These are phyloP conservation scores for Coremacera marginata DNA, from an alignment of 2,888 invertebrate genomes.

Conservation along the genomic window DNA sequence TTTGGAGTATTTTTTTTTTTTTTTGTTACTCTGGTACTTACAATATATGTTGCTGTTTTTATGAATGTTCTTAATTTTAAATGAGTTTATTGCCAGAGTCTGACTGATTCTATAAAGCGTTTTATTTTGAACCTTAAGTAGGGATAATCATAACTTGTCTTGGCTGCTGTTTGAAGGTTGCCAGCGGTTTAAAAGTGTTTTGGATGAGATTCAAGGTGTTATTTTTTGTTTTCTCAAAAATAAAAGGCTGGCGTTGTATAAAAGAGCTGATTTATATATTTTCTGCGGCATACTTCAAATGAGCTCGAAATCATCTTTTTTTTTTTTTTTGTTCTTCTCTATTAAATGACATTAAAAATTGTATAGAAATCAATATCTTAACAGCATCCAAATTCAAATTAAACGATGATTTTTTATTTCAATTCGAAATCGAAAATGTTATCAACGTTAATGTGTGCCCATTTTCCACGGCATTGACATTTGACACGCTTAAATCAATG, in stretches of 20 bases:
- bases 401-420: too few species aligned
- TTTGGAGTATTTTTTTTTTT: neutral
- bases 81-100: neutral
- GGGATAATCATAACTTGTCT: neutral
- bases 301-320: too few species aligned
- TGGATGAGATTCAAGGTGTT: neutral
- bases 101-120: neutral
- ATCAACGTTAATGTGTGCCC: neutral
- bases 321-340: too few species aligned
- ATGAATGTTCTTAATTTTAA: neutral
- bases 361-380: too few species aligned
- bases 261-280: too few species aligned
- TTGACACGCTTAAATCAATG: slow-evolving; percentile 1
- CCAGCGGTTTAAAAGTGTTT: too few species aligned
- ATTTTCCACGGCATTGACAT: neutral
- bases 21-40: neutral
- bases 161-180: neutral
- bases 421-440: neutral
- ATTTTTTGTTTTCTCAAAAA: neutral
- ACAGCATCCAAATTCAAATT: too few species aligned
- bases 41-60: neutral
- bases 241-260: neutral
- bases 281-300: too few species aligned
- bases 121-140: slow-evolving; percentile 3
- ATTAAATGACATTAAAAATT: too few species aligned